phyloP scores from a whole-genome alignment of 2,888 invertebrate species.

The Pandemis heparana region DNA sequence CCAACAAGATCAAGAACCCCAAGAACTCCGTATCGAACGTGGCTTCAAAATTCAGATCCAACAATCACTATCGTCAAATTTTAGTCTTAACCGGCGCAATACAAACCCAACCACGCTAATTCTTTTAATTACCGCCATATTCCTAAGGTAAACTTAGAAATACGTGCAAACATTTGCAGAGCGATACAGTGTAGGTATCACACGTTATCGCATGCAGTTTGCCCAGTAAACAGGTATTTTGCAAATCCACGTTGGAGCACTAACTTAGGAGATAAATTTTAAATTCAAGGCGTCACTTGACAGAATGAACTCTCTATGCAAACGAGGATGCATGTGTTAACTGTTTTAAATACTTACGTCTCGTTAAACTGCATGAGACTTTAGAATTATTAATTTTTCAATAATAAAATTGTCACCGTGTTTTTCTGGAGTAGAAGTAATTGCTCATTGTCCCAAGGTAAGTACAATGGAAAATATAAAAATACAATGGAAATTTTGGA shows the following conservation, averaged over 20 bases:
- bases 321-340: constrained; percentile 13
- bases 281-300: constrained; percentile 55
- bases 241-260: constrained; percentile 51
- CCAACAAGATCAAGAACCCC: too few relatives aligned
- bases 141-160: background rate
- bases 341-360: background rate
- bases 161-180: constrained; percentile 8
- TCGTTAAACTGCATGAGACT: background rate
- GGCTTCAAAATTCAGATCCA: too few relatives aligned
- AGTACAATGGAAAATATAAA: too few relatives aligned
- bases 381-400: background rate
- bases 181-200: constrained; percentile 12
- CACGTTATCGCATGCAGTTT: constrained; percentile 61
- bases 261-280: constrained; percentile 53
- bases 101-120: background rate
- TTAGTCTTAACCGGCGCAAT: background rate
- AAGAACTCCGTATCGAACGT: too few relatives aligned
- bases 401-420: too few relatives aligned
- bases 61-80: too few relatives aligned
- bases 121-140: constrained; percentile 7
- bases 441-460: too few relatives aligned
- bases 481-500: too few relatives aligned
- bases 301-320: constrained; percentile 35
- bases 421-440: too few relatives aligned
- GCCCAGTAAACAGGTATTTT: constrained; percentile 53